Evolutionary conservation across 2,797 vertebrate genomes (phyloP).

Genomic region (Hephaestus fuliginosus): DNA sequence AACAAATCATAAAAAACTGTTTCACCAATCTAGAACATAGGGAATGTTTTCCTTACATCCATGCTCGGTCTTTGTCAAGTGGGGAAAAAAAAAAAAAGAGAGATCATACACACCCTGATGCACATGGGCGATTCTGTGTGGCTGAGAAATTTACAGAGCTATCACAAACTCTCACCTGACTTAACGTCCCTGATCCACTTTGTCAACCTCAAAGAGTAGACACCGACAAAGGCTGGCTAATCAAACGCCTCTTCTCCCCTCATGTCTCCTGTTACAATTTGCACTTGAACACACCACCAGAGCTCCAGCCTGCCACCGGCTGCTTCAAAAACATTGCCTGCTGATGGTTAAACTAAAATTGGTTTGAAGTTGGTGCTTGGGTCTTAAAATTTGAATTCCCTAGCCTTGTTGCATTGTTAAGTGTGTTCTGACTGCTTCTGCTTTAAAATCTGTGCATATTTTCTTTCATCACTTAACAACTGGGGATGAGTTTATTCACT

Average conservation of each 20-base stretch:
- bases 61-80: neutral
- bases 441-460: neutral
- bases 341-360: constrained; percentile 30
- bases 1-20: neutral
- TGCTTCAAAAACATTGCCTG: constrained; percentile 11
- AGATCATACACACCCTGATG: neutral
- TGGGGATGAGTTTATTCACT: neutral
- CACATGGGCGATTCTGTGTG: neutral
- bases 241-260: neutral
- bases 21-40: neutral
- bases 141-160: neutral
- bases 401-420: constrained; percentile 20
- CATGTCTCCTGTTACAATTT: neutral
- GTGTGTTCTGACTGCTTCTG: neutral
- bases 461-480: neutral
- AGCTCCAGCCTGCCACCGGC: neutral
- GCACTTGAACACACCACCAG: constrained; percentile 15
- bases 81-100: neutral
- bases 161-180: neutral
- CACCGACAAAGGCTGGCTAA: constrained; percentile 6
- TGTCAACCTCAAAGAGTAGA: constrained; percentile 11
- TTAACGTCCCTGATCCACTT: neutral
- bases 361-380: constrained; percentile 24
- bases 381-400: constrained; percentile 30
- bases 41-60: neutral